Base-by-base conservation (phyloP, 2,113 vertebrate genomes). In the Conger conger region DNA sequence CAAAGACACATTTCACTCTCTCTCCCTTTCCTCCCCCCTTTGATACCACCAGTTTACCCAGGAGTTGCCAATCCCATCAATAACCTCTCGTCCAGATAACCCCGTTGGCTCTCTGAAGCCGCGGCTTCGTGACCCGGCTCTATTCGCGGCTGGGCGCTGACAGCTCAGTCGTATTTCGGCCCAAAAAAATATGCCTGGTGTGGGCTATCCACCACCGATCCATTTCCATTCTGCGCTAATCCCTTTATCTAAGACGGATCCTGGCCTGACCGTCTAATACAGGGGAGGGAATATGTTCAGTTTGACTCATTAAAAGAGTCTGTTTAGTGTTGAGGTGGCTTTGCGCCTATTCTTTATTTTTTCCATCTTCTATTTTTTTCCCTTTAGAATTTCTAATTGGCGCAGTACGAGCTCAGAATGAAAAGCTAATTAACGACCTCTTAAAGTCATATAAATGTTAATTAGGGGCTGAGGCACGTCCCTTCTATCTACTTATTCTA, bases 391-490 rank as follows among this genome's bases (percentile, higher is more conserved):
- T 37, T 83, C 68, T 33, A 38, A 45, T 76, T 45, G 82, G 36
- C 9, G 68, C 40, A 35, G 38, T 83, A 18, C 16, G 20, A 20
- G 23, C 38, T 83, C 40, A 45, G 33, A 83, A 68, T 53, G 82
- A 83, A 76, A 45, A 45, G 38, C 11, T 77, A 83, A 83, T 83
- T 77, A 83, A 53, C 40, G 23, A 7, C 82, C 82, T 20, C 82
- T 76, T 83, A 83, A 77, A 77, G 63, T 30, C 68, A 76, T 77
- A 77, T 45, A 77, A 76, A 83, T 83, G 82, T 76, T 83, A 76
- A 76, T 83, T 50, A 42, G 8, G 54, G 30, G 81, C 37, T 76
- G 68, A 76, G 38, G 68, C n/a, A 20, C n/a, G 16, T 30, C 23
- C 23, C 50, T 30, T 57, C 53, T 82, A 33, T 4, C 37, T 76